Percentiles rank a stretch among this genome's conserved stretches.
Evolutionary conservation across 2,113 vertebrate species (phyloP).

Genomic region (Crotalus tigris): DNA sequence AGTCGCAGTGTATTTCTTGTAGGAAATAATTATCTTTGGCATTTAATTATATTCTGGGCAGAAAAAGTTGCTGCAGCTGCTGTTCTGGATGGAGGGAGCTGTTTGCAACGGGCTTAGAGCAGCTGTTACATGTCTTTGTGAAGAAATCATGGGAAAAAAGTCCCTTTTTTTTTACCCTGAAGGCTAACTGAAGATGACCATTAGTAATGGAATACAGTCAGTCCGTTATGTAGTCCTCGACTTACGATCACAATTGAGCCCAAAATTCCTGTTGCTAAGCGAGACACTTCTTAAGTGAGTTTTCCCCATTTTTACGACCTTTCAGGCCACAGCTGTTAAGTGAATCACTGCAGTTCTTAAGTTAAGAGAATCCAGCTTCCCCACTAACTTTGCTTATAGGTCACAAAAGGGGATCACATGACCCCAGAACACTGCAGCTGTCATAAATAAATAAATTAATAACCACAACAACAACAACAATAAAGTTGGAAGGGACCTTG

Average conservation of each 20-base stretch:
- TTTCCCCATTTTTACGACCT: background rate
- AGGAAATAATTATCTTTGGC: slow-evolving; percentile 22
- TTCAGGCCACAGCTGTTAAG: background rate
- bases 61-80: slow-evolving; percentile 7
- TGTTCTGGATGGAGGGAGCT: background rate
- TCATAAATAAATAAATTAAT: background rate
- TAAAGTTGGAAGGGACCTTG: no score
- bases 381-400: background rate
- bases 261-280: background rate
- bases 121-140: background rate
- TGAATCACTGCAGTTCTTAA: background rate
- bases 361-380: background rate
- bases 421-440: background rate
- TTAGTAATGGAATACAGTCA: background rate
- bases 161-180: background rate
- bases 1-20: slow-evolving; percentile 5
- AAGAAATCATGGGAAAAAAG: background rate
- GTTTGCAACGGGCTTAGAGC: slow-evolving; percentile 34
- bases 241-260: background rate
- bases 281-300: background rate
- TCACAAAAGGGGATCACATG: background rate
- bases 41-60: background rate
- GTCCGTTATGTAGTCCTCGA: background rate
- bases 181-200: background rate
- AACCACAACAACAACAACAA: no score